Conservation (phyloP, 2,797 vertebrate genomes). For the Cirrhinus mrigala region DNA sequence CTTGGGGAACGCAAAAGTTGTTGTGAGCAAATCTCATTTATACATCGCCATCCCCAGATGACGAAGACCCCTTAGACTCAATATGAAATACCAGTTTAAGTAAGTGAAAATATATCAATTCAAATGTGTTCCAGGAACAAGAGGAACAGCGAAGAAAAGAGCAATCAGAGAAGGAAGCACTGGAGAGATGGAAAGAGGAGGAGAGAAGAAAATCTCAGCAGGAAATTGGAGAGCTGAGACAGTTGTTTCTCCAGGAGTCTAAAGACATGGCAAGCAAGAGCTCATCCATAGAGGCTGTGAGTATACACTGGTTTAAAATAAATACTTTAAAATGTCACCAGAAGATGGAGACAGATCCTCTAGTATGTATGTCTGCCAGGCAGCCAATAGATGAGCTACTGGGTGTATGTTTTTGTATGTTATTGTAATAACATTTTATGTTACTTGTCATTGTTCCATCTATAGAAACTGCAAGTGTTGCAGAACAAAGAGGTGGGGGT, state of each 20-base stretch:
- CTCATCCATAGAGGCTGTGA: slow-evolving; percentile 73
- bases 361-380: background rate
- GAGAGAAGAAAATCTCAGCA: slow-evolving; percentile 72
- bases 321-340: slow-evolving; percentile 45
- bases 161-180: slow-evolving; percentile 64
- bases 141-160: slow-evolving; percentile 65
- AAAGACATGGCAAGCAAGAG: slow-evolving; percentile 72
- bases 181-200: slow-evolving; percentile 79
- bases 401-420: background rate
- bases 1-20: background rate
- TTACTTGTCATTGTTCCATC: background rate
- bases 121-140: slow-evolving; percentile 65
- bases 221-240: slow-evolving; percentile 74
- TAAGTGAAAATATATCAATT: background rate
- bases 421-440: background rate
- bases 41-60: background rate
- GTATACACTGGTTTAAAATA: slow-evolving; percentile 19
- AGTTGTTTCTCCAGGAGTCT: slow-evolving; percentile 70
- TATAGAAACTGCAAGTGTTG: slow-evolving; percentile 74
- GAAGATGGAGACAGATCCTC: slow-evolving; percentile 68
- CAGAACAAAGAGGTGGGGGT: slow-evolving; percentile 51
- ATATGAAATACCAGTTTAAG: background rate
- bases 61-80: background rate
- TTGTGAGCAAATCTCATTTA: background rate
- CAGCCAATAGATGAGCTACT: background rate